A percentile compares a stretch with the other conserved stretches of the same genome.
Conservation (phyloP, 2,888 invertebrate species). For the Amphipoea lucens region DNA sequence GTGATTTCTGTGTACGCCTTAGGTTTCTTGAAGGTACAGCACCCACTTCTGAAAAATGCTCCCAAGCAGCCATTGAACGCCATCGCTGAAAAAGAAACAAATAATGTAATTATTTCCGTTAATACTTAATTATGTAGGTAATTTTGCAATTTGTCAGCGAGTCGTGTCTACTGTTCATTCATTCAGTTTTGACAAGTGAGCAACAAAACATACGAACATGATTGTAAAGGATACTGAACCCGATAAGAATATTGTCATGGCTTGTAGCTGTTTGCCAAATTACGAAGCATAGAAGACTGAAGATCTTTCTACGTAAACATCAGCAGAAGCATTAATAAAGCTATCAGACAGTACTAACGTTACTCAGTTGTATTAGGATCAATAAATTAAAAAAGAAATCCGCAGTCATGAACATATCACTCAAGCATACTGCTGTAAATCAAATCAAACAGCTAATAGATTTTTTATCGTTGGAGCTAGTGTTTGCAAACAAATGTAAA, state of each 20-base stretch:
- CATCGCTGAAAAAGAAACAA: constrained; percentile 90
- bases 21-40: constrained; percentile 85
- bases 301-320: neutral
- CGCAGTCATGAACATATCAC: constrained; percentile 27
- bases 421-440: constrained; percentile 34
- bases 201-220: neutral
- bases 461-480: constrained; percentile 10
- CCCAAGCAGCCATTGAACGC: constrained; percentile 91
- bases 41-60: constrained; percentile 86
- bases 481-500: constrained; percentile 27
- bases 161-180: neutral
- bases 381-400: constrained; percentile 44
- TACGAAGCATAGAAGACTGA: neutral
- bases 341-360: neutral
- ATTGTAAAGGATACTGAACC: neutral
- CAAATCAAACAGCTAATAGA: constrained; percentile 19
- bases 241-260: neutral
- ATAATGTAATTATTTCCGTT: neutral
- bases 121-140: neutral
- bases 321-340: neutral
- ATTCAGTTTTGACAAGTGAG: constrained; percentile 1
- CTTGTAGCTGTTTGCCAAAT: neutral
- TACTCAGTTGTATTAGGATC: constrained; percentile 1
- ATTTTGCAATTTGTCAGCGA: neutral
- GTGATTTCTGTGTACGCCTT: constrained; percentile 90